phyloP scores from a whole-genome alignment of 2,888 invertebrate genomes.

The Endotricha flammealis region DNA sequence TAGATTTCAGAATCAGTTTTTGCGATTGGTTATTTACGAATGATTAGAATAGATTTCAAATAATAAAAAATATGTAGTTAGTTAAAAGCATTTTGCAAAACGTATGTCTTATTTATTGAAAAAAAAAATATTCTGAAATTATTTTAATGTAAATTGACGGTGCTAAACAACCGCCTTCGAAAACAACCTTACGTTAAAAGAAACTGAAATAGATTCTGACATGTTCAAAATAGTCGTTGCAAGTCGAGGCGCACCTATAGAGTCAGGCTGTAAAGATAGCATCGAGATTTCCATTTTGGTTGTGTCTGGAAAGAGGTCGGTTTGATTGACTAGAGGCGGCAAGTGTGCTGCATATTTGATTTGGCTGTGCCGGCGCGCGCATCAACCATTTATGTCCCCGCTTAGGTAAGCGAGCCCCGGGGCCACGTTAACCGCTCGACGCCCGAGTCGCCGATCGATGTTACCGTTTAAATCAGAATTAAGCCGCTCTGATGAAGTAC shows the following conservation, averaged over 20 bases:
- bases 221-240: conserved; percentile 18
- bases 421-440: conserved; percentile 40
- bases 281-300: conserved; percentile 43
- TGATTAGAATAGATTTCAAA: no score
- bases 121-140: no score
- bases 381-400: conserved; percentile 52
- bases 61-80: no score
- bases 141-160: no score
- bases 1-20: no score
- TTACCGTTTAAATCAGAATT: conserved; percentile 47
- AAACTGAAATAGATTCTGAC: conserved; percentile 26
- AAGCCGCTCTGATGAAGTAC: conserved; percentile 32
- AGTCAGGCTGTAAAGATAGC: conserved; percentile 38
- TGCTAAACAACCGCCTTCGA: no score
- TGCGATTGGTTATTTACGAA: no score
- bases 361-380: conserved; percentile 36
- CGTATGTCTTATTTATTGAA: no score
- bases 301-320: conserved; percentile 25
- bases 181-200: conserved; percentile 1
- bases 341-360: conserved; percentile 67
- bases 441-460: conserved; percentile 41
- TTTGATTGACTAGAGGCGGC: conserved; percentile 35
- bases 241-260: conserved; percentile 25
- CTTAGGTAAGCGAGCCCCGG: conserved; percentile 51
- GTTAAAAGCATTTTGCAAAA: no score